These are phyloP conservation scores for Plodia interpunctella DNA, from an alignment of 1,140 invertebrate species.

Conservation along the genomic window DNA sequence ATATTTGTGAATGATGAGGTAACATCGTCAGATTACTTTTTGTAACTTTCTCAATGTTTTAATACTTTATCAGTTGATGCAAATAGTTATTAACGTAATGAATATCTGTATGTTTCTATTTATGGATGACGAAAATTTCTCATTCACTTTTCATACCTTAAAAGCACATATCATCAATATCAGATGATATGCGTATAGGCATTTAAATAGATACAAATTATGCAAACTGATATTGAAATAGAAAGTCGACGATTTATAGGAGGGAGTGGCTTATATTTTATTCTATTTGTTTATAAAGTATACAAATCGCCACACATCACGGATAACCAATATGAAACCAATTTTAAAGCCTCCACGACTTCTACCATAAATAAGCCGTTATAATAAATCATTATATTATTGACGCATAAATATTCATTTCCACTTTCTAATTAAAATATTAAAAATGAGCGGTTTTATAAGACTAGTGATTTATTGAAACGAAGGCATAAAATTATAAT, in stretches of 20 bases:
- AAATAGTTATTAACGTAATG: too few species aligned
- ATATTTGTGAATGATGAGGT: too few species aligned
- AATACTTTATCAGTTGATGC: too few species aligned
- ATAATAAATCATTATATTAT: not conserved
- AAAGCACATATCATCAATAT: not conserved
- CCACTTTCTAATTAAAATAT: not conserved
- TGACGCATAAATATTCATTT: not conserved
- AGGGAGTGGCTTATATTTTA: not conserved
- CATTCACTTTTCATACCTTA: not conserved
- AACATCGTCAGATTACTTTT: too few species aligned
- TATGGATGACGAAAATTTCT: not conserved
- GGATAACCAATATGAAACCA: not conserved
- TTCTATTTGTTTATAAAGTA: not conserved
- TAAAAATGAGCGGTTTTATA: not conserved
- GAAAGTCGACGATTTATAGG: not conserved
- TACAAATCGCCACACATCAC: not conserved
- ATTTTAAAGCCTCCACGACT: not conserved
- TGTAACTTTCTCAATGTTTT: too few species aligned
- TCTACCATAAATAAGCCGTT: not conserved
- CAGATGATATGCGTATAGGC: not conserved
- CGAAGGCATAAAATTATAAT: not conserved
- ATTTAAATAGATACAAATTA: not conserved
- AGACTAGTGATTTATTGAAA: not conserved
- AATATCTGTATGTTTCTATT: too few species aligned
- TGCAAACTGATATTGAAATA: not conserved